Base-by-base conservation (phyloP, 2,888 invertebrate genomes). In the Tinea pellionella region DNA sequence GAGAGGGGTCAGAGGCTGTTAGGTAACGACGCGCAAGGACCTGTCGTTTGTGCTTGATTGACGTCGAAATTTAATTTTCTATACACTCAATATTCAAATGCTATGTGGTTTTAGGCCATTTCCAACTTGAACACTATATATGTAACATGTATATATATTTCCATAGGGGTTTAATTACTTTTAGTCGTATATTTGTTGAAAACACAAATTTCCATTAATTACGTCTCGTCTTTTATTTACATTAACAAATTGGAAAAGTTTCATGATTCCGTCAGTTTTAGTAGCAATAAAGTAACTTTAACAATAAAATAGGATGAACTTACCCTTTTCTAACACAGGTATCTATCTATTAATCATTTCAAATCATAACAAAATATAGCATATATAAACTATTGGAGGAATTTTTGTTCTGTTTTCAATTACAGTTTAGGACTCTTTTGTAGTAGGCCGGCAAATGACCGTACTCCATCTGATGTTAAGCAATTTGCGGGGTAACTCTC, bases 31-130 rank as follows among this genome's bases (percentile, higher is more conserved):
- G n/a, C n/a, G n/a, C n/a, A n/a, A n/a, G n/a, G 47, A 47, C 15
- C 12, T 47, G n/a, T 37, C 7, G 47, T 47, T 8, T 47, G 47
- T 60, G 60, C 68, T 72, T 70, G 69, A 74, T 74, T 70, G 72
- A 66, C 68, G 66, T 72, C 67, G 72, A 70, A 75, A 77, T 77
- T 78, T 72, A 75, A 78, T 77, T 76, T 77, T 69, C 15, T 2
- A 16, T n/a, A 13, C 15, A 2, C 15, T 47, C 47, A 47, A 15
- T 47, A 47, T 47, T 47, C 47, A 47, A 24, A 24, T 47, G 15
- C 37, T 47, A 6, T 47, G 13, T 47, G 47, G 47, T 42, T 47
- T 47, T 16, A 47, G 47, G 1, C 9, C 37, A 37, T n/a, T n/a
- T 37, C 37, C 9, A 37, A 37, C 37, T n/a, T n/a, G n/a, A 37